phyloP scores from a whole-genome alignment of 2,113 vertebrate genomes.

The Pseudois nayaur region DNA sequence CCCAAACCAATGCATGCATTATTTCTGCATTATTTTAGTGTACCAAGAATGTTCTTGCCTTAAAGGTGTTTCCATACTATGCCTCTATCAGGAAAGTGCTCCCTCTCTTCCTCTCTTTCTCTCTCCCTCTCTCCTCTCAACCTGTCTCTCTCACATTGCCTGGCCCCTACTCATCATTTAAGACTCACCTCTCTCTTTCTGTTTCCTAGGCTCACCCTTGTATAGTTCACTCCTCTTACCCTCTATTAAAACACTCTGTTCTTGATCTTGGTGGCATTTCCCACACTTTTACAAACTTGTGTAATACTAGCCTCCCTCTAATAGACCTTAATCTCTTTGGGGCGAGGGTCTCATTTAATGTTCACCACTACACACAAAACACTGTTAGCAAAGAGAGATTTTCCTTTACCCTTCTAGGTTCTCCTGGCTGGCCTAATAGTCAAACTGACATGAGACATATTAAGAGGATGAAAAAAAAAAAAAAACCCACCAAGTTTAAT shows the following conservation, averaged over 20 bases:
- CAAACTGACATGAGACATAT: not conserved
- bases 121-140: fast-evolving
- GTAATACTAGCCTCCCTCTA: not conserved
- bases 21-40: not conserved
- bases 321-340: not conserved
- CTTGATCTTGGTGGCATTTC: not conserved
- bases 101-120: not conserved
- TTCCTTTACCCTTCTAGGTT: not conserved
- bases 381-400: not conserved
- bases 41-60: not conserved
- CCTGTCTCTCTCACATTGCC: not conserved
- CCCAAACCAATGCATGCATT: not conserved
- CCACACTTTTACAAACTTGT: not conserved
- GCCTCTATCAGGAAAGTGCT: not conserved
- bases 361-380: not conserved
- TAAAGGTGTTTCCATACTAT: not conserved
- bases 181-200: not conserved
- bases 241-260: not conserved
- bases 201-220: not conserved
- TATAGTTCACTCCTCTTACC: not conserved
- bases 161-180: not conserved
- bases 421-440: not conserved
- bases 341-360: not conserved
- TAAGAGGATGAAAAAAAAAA: not conserved
- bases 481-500: not conserved